Evolutionary conservation across 1,140 invertebrate genomes (phyloP).

Genomic region (Eupristina koningsbergeri): DNA sequence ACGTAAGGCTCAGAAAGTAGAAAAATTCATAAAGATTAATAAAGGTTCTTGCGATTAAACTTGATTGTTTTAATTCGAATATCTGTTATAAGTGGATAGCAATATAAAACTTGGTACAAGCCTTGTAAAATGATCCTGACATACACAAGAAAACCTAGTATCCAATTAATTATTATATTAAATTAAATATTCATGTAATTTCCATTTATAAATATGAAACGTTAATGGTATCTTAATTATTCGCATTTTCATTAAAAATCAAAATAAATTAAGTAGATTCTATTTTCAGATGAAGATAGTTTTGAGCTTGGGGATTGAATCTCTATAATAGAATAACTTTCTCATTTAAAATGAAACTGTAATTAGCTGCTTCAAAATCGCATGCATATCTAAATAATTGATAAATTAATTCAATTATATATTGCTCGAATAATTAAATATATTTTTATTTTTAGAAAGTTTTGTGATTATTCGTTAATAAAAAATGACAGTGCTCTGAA

Average conservation of each 20-base stretch:
- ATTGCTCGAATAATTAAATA: background rate
- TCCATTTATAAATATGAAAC: background rate
- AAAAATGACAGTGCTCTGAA: no score
- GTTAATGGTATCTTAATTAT: background rate
- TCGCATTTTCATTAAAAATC: background rate
- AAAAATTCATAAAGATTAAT: background rate
- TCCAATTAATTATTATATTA: background rate
- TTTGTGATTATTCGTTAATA: background rate
- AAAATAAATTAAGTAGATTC: slow-evolving; percentile 1
- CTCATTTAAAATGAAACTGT: slow-evolving; percentile 3
- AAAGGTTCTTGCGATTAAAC: background rate
- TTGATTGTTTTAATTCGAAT: background rate
- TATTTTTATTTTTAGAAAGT: background rate
- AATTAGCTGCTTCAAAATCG: background rate
- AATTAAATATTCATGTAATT: background rate
- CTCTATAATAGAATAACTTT: background rate
- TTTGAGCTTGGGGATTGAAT: background rate
- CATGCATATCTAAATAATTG: background rate
- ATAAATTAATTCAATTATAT: background rate
- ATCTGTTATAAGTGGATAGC: background rate
- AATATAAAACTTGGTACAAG: background rate
- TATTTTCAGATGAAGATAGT: background rate
- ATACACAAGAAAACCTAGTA: background rate
- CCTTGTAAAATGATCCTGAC: background rate
- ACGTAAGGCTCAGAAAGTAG: background rate